Conservation (phyloP, 30 jellyfish, hydroid and myxozoan species). For the Chironex yamaguchii region DNA sequence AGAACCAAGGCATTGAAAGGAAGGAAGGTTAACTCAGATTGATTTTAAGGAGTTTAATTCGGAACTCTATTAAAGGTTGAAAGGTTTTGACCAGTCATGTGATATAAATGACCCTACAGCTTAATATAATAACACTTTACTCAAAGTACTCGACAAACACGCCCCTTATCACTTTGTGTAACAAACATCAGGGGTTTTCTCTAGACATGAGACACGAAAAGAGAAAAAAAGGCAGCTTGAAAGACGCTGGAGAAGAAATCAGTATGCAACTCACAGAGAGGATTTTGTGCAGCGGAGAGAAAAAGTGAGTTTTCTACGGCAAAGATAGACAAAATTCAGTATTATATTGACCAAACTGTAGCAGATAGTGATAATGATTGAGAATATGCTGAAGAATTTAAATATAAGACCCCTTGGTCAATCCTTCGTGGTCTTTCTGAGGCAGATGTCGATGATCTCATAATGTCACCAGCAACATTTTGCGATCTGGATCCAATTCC, state of each 20-base stretch:
- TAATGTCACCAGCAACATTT: conserved; percentile 23
- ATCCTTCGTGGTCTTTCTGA: conserved; percentile 35
- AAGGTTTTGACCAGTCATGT: conserved; percentile 10
- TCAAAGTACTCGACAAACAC: conserved; percentile 9
- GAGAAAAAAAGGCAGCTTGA: conserved; percentile 57
- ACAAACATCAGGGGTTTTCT: conserved; percentile 7
- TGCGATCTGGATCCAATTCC: conserved; percentile 64
- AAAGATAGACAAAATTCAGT: conserved; percentile 25
- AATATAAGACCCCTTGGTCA: conserved; percentile 22
- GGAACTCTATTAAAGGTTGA: conserved; percentile 9
- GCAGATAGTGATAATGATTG: conserved; percentile 39
- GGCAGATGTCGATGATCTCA: conserved; percentile 8
- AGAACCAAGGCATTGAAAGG: conserved; percentile 58
- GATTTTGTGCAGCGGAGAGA: conserved; percentile 55
- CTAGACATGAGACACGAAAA: conserved; percentile 39
- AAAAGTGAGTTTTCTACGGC: conserved; percentile 20
- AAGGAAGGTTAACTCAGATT: conserved; percentile 19
- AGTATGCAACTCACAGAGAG: conserved; percentile 9
- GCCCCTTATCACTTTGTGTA: conserved; percentile 18
- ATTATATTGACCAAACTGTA: conserved; percentile 10
- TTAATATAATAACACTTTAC: conserved; percentile 16
- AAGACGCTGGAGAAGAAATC: conserved; percentile 56
- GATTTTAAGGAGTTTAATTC: conserved; percentile 25
- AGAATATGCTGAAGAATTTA: background rate
- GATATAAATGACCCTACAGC: conserved; percentile 23